Evolutionary conservation across 2,888 invertebrate genomes (phyloP).

Genomic region (Osedax frankpressi): DNA sequence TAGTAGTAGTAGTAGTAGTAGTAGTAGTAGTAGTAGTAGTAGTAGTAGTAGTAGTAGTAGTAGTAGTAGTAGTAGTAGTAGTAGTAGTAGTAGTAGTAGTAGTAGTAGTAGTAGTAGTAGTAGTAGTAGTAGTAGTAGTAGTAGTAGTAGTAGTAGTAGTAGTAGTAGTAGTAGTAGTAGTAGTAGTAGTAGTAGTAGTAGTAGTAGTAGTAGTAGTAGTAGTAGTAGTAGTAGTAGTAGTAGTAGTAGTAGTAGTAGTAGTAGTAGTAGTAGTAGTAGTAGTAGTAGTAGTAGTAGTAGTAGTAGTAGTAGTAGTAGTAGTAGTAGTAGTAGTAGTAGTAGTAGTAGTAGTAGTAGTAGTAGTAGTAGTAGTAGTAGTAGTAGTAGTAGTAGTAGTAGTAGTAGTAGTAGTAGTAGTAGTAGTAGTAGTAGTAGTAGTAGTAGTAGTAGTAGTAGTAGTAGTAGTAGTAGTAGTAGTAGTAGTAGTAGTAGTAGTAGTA

Average conservation of each 20-base stretch:
- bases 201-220: neutral
- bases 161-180: neutral
- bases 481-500: neutral
- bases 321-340: neutral
- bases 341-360: neutral
- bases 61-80: neutral
- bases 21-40: neutral
- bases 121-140: neutral
- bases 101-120: neutral
- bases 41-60: neutral
- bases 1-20: neutral
- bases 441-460: neutral
- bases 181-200: neutral
- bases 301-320: neutral
- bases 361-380: neutral
- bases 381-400: neutral
- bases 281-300: neutral
- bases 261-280: neutral
- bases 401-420: neutral
- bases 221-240: neutral
- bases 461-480: neutral
- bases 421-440: neutral
- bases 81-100: neutral
- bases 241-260: neutral
- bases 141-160: neutral